Base-by-base conservation (phyloP, 1,140 invertebrate species). In the Drosophila pruinosa region DNA sequence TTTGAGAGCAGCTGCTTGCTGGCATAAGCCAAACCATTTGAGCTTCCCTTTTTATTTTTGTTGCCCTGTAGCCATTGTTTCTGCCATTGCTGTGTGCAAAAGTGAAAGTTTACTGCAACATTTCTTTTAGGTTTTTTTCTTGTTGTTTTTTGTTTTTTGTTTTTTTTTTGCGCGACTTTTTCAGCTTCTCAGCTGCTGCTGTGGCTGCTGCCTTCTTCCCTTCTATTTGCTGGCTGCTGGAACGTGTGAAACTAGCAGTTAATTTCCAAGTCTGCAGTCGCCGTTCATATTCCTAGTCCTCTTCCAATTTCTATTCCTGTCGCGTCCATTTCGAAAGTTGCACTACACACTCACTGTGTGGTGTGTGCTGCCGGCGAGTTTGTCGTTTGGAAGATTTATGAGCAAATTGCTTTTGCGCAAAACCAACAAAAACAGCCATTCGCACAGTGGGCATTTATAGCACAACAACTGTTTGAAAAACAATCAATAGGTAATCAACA, bases 71-170 rank as follows among this genome's bases (percentile, higher is more conserved):
- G 22, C 36, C 56, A 63, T 78, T 78, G 72, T 70, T 76, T 67
- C 56, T 62, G 43, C 31, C 31, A 34, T 34, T 38, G 41, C 74
- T 43, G 28, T 70, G 53, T 22, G 38, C 39, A 62, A 86, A 81
- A 86, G 81, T 88, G 81, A 86, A 86, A 86, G 81, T 88, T 88
- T 62, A 78, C 58, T 75, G 82, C 82, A 81, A 86, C 82, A 86
- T 88, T 86, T 86, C 77, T 76, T 78, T 88, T 63, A 31, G 36
- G 28, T 21, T 21, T 74, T 39, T 12, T 50, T 28, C 5, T 28
- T 59, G 19, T 56, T 53, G 21, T 8, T 41, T 56, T 24, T 41
- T 4, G 10, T n/a, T 12, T 38, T 38, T 12, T 21, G 28, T 39
- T 24, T 50, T 36, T 50, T 53, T 64, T 52, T 41, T 4, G 26